Percentiles rank a stretch among this genome's conserved stretches.
Evolutionary conservation across 1,140 invertebrate genomes (phyloP).

Genomic region (Listronotus bonariensis): DNA sequence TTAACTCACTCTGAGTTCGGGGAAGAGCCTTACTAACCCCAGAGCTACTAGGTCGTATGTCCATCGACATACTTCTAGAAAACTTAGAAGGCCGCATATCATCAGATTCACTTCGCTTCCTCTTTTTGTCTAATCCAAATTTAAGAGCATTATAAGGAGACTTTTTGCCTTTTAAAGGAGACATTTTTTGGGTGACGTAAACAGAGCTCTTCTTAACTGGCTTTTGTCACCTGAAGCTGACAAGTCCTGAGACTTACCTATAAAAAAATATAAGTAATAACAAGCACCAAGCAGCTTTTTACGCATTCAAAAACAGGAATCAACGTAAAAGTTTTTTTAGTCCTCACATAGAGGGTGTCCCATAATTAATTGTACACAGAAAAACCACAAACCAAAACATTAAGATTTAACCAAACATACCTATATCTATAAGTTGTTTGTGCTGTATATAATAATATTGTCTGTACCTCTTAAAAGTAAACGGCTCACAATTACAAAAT

Average conservation of each 20-base stretch:
- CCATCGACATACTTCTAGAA: conserved; percentile 59
- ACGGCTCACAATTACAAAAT: no score
- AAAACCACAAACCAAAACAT: no score
- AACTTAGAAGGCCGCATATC: conserved; percentile 55
- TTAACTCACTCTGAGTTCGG: conserved; percentile 44
- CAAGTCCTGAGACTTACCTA: conserved; percentile 29
- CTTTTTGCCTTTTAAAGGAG: conserved; percentile 48
- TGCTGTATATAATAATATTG: no score
- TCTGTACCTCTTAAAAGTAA: no score
- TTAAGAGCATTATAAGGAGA: conserved; percentile 31
- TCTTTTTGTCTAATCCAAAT: conserved; percentile 44
- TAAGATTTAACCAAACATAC: no score
- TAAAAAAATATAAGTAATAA: conserved; percentile 17
- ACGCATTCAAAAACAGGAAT: no score
- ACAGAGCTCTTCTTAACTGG: conserved; percentile 63
- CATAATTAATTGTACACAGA: no score
- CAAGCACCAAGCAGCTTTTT: background rate
- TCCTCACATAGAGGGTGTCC: no score
- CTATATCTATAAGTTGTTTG: no score
- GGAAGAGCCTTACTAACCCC: conserved; percentile 10
- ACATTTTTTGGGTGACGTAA: conserved; percentile 60
- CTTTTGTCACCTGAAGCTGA: conserved; percentile 29
- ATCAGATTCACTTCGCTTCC: conserved; percentile 62
- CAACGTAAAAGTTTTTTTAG: no score
- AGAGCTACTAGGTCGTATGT: conserved; percentile 15